Evolutionary conservation across 2,113 vertebrate genomes (phyloP).

Genomic region (Irena cyanogastra): DNA sequence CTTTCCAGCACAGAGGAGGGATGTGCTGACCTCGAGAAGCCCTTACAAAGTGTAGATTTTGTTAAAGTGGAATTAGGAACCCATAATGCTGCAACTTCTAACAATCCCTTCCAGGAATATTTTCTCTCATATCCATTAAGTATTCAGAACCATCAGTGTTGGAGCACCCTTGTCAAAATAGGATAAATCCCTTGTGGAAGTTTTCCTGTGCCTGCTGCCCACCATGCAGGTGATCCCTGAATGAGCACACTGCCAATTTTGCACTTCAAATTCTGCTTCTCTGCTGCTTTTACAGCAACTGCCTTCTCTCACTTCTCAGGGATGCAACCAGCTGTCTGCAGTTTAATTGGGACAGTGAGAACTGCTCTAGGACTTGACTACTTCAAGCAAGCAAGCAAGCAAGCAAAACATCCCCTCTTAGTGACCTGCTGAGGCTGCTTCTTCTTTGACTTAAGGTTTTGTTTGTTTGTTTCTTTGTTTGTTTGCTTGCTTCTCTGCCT

Average conservation of each 20-base stretch:
- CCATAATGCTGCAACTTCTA: accelerated
- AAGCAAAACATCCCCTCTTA: background rate
- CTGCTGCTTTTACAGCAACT: background rate
- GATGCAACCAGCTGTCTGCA: background rate
- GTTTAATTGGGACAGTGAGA: slow-evolving; percentile 9
- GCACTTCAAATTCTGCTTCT: background rate
- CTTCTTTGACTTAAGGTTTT: background rate
- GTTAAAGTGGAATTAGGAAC: background rate
- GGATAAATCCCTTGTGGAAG: background rate
- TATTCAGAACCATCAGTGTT: background rate
- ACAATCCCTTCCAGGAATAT: background rate
- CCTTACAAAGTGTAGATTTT: background rate
- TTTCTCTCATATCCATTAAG: background rate
- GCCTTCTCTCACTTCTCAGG: background rate
- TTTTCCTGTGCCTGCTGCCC: background rate
- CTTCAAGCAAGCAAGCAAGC: background rate
- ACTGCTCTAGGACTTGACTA: background rate
- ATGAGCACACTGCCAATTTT: background rate
- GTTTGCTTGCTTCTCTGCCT: background rate
- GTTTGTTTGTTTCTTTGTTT: background rate
- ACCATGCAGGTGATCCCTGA: background rate
- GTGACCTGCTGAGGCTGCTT: background rate
- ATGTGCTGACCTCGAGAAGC: background rate
- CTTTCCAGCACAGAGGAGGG: background rate
- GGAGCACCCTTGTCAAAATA: background rate